Conservation (phyloP, 2,797 vertebrate species). For the Peromyscus aztecus region DNA sequence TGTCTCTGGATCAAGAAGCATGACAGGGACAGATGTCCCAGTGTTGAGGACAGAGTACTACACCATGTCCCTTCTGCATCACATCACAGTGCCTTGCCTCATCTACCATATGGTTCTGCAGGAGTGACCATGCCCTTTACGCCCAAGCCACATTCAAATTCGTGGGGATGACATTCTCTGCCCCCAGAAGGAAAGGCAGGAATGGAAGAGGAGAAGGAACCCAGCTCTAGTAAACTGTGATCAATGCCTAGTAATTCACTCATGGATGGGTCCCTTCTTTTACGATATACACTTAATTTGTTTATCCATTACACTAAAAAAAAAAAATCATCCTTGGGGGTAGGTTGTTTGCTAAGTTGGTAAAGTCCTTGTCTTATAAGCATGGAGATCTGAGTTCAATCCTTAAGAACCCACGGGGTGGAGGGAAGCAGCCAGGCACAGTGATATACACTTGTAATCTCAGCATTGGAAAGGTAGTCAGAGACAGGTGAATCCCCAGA, state of each 20-base stretch:
- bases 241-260: not conserved
- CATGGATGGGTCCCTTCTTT: not conserved
- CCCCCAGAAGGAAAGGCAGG: not conserved
- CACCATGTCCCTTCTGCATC: not conserved
- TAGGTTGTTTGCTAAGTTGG: not conserved
- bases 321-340: not conserved
- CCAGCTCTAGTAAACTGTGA: not conserved
- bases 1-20: not conserved
- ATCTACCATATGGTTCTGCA: too few species aligned
- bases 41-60: accelerated
- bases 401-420: not conserved
- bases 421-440: not conserved
- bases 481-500: not conserved
- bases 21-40: not conserved
- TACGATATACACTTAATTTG: not conserved
- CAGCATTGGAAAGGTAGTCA: not conserved
- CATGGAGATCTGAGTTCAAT: not conserved
- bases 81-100: not conserved
- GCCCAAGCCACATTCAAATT: not conserved
- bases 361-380: not conserved
- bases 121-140: not conserved
- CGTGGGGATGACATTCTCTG: not conserved
- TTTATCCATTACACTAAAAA: not conserved
- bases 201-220: not conserved
- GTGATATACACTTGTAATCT: not conserved